A percentile compares a stretch with the other conserved stretches of the same genome.
These are phyloP conservation scores for Prunella fulvescens DNA, from an alignment of 2,113 vertebrate genomes.

Conservation along the genomic window DNA sequence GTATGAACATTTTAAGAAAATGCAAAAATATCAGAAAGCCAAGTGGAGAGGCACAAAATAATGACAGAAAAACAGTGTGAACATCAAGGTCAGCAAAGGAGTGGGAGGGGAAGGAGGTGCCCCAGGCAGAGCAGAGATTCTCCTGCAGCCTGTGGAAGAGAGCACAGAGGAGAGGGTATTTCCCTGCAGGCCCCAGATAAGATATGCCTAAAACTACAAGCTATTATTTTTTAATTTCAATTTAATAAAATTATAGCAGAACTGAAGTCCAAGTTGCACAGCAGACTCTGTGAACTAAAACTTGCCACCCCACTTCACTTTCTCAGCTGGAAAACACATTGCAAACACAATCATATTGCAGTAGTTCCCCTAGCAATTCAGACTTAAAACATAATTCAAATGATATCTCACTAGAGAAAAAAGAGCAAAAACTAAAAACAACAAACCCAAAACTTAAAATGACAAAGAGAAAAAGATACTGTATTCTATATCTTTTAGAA, in stretches of 20 bases:
- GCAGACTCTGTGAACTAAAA: neutral
- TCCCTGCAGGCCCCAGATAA: fast-evolving
- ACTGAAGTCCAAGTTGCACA: neutral
- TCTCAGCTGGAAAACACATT: neutral
- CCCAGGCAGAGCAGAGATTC: neutral
- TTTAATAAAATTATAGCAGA: neutral
- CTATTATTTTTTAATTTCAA: neutral
- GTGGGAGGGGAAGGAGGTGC: neutral
- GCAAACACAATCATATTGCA: neutral
- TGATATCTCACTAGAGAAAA: conserved; percentile 14
- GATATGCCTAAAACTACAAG: neutral
- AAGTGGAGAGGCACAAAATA: neutral
- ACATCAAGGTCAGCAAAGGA: neutral
- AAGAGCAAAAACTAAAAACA: neutral
- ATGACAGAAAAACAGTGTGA: neutral
- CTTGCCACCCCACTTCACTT: neutral
- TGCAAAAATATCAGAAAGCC: neutral
- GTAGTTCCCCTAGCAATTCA: neutral
- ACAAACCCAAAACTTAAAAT: neutral
- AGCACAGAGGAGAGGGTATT: neutral
- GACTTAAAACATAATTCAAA: conserved; percentile 64
- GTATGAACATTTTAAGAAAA: neutral
- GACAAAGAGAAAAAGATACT: conserved; percentile 38
- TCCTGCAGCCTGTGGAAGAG: neutral
- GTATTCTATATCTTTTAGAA: conserved; percentile 29